phyloP scores from a whole-genome alignment of 2,797 vertebrate genomes.

The Lates japonicus region DNA sequence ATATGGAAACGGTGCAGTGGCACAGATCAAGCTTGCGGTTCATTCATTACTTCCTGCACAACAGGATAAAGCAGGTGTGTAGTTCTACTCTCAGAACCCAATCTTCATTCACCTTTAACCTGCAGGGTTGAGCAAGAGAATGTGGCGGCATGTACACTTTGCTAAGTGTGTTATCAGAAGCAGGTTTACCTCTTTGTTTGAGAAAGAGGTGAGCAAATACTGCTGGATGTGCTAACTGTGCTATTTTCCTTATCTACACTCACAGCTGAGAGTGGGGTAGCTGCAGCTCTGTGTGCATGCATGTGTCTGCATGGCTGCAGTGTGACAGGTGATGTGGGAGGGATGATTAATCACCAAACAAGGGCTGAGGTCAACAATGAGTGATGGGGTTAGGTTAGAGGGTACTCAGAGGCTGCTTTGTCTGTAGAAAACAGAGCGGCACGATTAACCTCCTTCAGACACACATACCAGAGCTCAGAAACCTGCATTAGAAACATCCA shows the following conservation, averaged over 20 bases:
- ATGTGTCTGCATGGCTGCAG: conserved; percentile 20
- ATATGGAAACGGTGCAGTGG: conserved; percentile 43
- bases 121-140: conserved; percentile 74
- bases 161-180: conserved; percentile 78
- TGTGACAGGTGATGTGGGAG: conserved; percentile 56
- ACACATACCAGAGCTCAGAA: conserved; percentile 52
- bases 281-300: conserved; percentile 30
- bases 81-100: conserved; percentile 27
- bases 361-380: conserved; percentile 66
- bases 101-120: conserved; percentile 69
- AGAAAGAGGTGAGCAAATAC: conserved; percentile 81
- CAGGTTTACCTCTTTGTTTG: conserved; percentile 78
- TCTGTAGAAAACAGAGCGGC: conserved; percentile 51
- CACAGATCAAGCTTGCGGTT: conserved; percentile 39
- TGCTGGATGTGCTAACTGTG: conserved; percentile 75
- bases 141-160: conserved; percentile 72
- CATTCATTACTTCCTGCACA: conserved; percentile 45
- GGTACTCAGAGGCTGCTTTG: conserved; percentile 48
- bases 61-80: conserved; percentile 57
- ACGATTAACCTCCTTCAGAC: conserved; percentile 49
- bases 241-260: conserved; percentile 71
- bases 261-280: conserved; percentile 64
- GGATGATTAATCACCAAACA: conserved; percentile 60
- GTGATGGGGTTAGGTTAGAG: conserved; percentile 55
- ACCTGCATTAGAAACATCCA: conserved; percentile 25